Conservation (phyloP, 2,797 vertebrate species). For the Poecilia gillii region DNA sequence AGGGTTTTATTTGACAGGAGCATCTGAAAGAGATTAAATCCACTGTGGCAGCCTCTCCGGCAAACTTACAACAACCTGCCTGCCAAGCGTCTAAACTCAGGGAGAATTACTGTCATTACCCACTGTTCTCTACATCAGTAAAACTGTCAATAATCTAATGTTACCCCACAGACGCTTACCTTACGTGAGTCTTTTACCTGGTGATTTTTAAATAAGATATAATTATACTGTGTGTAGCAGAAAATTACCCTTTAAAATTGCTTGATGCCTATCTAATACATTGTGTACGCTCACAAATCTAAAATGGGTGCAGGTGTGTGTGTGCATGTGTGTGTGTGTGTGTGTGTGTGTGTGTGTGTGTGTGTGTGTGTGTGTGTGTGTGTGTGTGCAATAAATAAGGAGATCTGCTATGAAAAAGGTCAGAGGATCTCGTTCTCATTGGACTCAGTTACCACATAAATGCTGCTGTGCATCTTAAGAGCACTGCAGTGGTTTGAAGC, state of each 20-base stretch:
- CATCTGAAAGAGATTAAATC: not conserved
- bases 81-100: constrained; percentile 7
- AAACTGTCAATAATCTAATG: not conserved
- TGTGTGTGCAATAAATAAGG: not conserved
- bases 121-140: constrained; percentile 6
- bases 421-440: not conserved
- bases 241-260: not conserved
- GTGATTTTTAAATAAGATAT: constrained; percentile 1
- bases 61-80: constrained; percentile 1
- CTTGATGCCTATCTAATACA: not conserved
- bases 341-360: not conserved
- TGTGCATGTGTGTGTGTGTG: too few relatives aligned
- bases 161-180: not conserved
- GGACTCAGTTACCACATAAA: not conserved
- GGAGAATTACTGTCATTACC: constrained; percentile 1
- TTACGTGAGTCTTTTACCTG: not conserved
- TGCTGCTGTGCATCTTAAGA: not conserved
- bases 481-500: constrained; percentile 3
- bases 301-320: not conserved
- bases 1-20: not conserved
- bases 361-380: too few relatives aligned
- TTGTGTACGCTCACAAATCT: not conserved
- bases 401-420: not conserved
- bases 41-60: not conserved
- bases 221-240: not conserved